Conservation (phyloP, 2,797 vertebrate species). For the Geotrypetes seraphini region DNA sequence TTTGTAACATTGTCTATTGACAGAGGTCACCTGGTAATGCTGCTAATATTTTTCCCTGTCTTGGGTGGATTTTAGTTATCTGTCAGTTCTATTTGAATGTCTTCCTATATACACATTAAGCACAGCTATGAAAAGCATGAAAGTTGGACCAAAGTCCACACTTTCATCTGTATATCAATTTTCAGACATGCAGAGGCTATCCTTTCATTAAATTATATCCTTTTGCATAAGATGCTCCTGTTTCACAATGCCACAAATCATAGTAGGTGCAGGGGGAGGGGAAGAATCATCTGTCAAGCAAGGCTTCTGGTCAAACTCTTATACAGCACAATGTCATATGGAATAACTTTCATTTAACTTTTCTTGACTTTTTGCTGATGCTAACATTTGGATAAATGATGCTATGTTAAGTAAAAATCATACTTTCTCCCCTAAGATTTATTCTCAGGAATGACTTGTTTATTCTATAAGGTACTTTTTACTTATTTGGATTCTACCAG, state of each 20-base stretch:
- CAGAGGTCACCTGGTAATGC: slow-evolving; percentile 56
- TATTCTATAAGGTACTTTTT: no score
- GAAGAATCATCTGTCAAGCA: slow-evolving; percentile 76
- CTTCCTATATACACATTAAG: slow-evolving; percentile 52
- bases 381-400: slow-evolving; percentile 40
- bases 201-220: slow-evolving; percentile 65
- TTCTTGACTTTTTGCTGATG: slow-evolving; percentile 27
- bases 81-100: slow-evolving; percentile 63
- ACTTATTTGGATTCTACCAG: no score
- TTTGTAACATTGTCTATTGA: slow-evolving; percentile 58
- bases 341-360: slow-evolving; percentile 29
- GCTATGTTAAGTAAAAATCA: slow-evolving; percentile 35
- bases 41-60: slow-evolving; percentile 62
- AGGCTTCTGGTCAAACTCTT: slow-evolving; percentile 73
- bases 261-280: slow-evolving; percentile 50
- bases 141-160: slow-evolving; percentile 68
- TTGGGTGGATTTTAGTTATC: slow-evolving; percentile 67
- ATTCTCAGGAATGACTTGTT: no score
- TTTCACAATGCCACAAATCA: slow-evolving; percentile 64
- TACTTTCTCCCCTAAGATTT: no score
- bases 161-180: slow-evolving; percentile 73
- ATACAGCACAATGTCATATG: slow-evolving; percentile 53
- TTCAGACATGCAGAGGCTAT: slow-evolving; percentile 56
- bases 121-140: slow-evolving; percentile 77
- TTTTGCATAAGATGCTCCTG: slow-evolving; percentile 66